Conservation (phyloP, 2,113 vertebrate species). For the Heterochromis multidens region DNA sequence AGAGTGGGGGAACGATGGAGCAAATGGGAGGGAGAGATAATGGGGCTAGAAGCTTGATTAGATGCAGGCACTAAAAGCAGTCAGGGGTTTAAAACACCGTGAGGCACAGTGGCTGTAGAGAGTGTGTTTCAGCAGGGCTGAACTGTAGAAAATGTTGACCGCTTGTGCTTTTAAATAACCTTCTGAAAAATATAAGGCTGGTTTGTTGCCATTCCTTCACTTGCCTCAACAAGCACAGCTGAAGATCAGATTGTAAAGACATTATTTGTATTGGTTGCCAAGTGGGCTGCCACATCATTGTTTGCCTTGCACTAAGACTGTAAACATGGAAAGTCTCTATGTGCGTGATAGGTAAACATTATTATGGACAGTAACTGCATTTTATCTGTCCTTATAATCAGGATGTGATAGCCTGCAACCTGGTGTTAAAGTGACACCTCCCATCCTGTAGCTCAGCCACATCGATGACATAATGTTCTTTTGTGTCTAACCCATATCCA, state of each 20-base stretch:
- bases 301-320: slow-evolving; percentile 7
- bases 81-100: slow-evolving; percentile 29
- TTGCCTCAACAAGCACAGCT: slow-evolving; percentile 8
- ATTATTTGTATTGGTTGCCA: neutral
- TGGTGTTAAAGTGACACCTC: slow-evolving; percentile 33
- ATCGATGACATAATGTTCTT: neutral
- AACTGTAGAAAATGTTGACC: neutral
- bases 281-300: slow-evolving; percentile 2
- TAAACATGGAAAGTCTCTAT: neutral
- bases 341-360: neutral
- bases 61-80: slow-evolving; percentile 64
- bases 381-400: neutral
- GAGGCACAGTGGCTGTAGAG: slow-evolving; percentile 11
- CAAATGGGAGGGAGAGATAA: slow-evolving; percentile 68
- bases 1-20: slow-evolving; percentile 69
- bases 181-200: neutral
- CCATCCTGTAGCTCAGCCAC: slow-evolving; percentile 54
- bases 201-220: neutral
- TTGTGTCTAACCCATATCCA: neutral
- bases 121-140: neutral
- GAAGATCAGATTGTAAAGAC: slow-evolving; percentile 10
- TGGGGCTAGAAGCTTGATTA: slow-evolving; percentile 72
- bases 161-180: neutral
- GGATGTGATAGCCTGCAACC: neutral
- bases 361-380: neutral